phyloP scores from a whole-genome alignment of 2,113 vertebrate species.

The Plotosus lineatus region DNA sequence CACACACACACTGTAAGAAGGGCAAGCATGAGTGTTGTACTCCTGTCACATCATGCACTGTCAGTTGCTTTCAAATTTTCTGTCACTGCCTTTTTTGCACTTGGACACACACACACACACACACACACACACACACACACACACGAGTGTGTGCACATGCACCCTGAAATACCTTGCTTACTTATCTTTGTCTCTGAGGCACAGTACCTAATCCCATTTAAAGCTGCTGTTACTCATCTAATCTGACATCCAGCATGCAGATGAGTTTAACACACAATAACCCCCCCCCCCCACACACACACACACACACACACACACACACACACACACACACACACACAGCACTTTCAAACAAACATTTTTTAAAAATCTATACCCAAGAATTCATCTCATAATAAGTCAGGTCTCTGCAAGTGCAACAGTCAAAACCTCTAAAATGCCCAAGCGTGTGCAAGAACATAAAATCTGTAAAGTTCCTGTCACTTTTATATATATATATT shows the following conservation, averaged over 20 bases:
- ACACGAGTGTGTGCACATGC: too few species aligned
- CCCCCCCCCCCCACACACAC: slow-evolving; percentile 17
- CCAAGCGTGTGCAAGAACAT: slow-evolving; percentile 5
- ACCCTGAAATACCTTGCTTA: slow-evolving; percentile 45
- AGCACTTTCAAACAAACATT: background rate
- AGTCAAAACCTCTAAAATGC: background rate
- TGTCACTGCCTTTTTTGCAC: background rate
- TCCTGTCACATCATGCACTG: slow-evolving; percentile 42
- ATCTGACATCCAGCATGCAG: slow-evolving; percentile 40
- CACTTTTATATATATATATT: background rate
- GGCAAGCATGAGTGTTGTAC: slow-evolving; percentile 35
- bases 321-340: slow-evolving; percentile 1
- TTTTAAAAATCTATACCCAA: slow-evolving; percentile 17
- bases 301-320: slow-evolving; percentile 18
- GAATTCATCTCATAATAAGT: slow-evolving; percentile 28
- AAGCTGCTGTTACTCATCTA: slow-evolving; percentile 45
- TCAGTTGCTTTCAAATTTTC: slow-evolving; percentile 18
- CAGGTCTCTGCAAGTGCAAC: background rate
- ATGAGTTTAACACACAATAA: slow-evolving; percentile 38
- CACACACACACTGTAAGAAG: slow-evolving; percentile 20
- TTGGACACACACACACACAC: slow-evolving; percentile 23
- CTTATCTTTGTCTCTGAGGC: slow-evolving; percentile 43
- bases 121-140: slow-evolving; percentile 34
- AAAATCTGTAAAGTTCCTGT: background rate
- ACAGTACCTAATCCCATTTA: slow-evolving; percentile 49